phyloP scores from a whole-genome alignment of 2,113 vertebrate species.

The Cynopterus brachyotis region DNA sequence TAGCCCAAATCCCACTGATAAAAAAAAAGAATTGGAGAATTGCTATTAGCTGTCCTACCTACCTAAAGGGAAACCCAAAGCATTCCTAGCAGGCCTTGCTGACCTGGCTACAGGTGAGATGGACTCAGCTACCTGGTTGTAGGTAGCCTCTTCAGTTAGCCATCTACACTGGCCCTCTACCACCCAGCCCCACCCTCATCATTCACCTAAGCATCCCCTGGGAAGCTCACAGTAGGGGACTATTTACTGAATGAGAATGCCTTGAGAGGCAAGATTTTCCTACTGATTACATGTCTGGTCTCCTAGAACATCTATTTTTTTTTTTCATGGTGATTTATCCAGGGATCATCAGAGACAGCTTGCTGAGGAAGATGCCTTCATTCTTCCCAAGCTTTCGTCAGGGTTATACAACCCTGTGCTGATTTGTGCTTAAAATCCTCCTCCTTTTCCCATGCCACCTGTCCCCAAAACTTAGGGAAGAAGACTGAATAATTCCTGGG shows the following conservation, averaged over 20 bases:
- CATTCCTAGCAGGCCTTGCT: not conserved
- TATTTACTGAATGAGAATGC: not conserved
- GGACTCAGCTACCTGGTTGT: not conserved
- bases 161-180: not conserved
- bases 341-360: slow-evolving; percentile 24
- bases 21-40: not conserved
- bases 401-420: not conserved
- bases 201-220: not conserved
- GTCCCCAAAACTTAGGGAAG: not conserved
- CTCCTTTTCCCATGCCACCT: not conserved
- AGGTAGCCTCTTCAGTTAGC: not conserved
- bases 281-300: slow-evolving; percentile 27
- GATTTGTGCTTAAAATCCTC: not conserved
- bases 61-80: not conserved
- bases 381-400: not conserved
- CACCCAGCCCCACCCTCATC: not conserved
- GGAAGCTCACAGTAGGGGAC: not conserved
- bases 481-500: not conserved
- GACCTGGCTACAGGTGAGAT: not conserved
- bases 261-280: slow-evolving; percentile 29
- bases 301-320: slow-evolving; percentile 35
- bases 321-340: slow-evolving; percentile 63
- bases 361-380: not conserved
- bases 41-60: not conserved
- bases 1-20: not conserved